Percentiles rank a stretch among this genome's conserved stretches.
These are phyloP conservation scores for Turritopsis rubra DNA, from an alignment of 30 jellyfish, hydroid and myxozoan species.

Conservation along the genomic window DNA sequence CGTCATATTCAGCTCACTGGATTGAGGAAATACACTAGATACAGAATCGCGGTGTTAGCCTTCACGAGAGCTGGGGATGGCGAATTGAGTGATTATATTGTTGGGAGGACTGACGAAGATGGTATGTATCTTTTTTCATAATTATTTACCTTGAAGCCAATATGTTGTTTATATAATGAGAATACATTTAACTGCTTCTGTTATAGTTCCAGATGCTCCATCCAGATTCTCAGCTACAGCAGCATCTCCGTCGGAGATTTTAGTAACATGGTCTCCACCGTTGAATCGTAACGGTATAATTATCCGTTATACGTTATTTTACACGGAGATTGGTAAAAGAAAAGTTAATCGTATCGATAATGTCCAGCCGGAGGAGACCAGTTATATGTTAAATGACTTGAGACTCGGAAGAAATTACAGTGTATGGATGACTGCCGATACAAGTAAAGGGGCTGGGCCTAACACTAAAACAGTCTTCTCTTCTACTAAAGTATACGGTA, in stretches of 20 bases:
- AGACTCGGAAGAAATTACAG: slow-evolving; percentile 63
- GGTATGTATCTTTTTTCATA: slow-evolving; percentile 32
- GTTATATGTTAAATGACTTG: slow-evolving; percentile 54
- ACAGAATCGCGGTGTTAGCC: slow-evolving; percentile 69
- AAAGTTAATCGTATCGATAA: slow-evolving; percentile 38
- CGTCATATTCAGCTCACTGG: slow-evolving; percentile 55
- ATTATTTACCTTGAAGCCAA: neutral
- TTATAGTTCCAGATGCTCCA: slow-evolving; percentile 85
- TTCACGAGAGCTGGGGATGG: slow-evolving; percentile 88
- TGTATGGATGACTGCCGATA: slow-evolving; percentile 81
- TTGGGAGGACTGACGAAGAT: slow-evolving; percentile 67
- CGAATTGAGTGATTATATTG: slow-evolving; percentile 28
- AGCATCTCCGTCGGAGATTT: slow-evolving; percentile 73
- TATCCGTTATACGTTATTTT: slow-evolving; percentile 56
- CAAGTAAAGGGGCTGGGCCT: slow-evolving; percentile 63
- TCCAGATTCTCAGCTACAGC: slow-evolving; percentile 70
- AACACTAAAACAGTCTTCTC: slow-evolving; percentile 34
- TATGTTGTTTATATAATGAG: neutral
- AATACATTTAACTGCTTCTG: neutral
- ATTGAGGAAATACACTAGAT: slow-evolving; percentile 47
- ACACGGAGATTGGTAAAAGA: slow-evolving; percentile 47
- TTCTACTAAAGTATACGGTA: slow-evolving; percentile 15
- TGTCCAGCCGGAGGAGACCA: slow-evolving; percentile 29
- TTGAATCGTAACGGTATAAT: slow-evolving; percentile 67
- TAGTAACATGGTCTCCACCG: slow-evolving; percentile 87